Conservation (phyloP, 2,113 vertebrate species). For the Geothlypis trichas region DNA sequence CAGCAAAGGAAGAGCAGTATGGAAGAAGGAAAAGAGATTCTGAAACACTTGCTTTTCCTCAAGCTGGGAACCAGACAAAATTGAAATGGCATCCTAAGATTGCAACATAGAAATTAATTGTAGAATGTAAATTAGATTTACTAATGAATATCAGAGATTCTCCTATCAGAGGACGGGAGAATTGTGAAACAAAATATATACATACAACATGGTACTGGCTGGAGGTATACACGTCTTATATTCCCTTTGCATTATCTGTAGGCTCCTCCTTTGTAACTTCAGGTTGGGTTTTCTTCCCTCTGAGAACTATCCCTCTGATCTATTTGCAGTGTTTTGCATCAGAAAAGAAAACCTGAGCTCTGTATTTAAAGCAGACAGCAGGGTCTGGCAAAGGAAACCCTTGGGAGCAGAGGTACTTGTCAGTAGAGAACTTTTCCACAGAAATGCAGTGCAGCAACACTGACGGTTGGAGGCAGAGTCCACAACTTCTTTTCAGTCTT, state of each 20-base stretch:
- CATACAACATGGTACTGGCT: not conserved
- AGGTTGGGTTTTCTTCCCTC: not conserved
- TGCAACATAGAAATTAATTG: not conserved
- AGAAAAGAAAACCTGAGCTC: not conserved
- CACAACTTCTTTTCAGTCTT: not conserved
- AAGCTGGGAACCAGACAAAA: not conserved
- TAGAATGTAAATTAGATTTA: not conserved
- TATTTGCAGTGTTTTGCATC: not conserved
- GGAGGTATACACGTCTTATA: not conserved
- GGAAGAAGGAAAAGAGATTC: not conserved
- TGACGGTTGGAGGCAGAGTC: not conserved
- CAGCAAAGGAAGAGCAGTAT: not conserved
- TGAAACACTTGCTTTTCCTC: not conserved
- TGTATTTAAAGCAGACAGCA: not conserved
- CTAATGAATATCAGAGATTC: not conserved
- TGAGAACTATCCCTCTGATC: not conserved
- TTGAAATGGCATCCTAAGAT: not conserved
- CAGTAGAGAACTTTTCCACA: not conserved
- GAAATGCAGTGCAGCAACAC: not conserved
- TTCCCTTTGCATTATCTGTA: not conserved
- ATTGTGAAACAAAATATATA: not conserved
- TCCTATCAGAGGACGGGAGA: not conserved
- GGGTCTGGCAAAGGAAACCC: not conserved
- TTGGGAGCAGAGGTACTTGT: not conserved
- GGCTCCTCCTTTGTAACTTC: not conserved